Conservation (phyloP, 2,888 invertebrate species). For the Agapetus fuscipes region DNA sequence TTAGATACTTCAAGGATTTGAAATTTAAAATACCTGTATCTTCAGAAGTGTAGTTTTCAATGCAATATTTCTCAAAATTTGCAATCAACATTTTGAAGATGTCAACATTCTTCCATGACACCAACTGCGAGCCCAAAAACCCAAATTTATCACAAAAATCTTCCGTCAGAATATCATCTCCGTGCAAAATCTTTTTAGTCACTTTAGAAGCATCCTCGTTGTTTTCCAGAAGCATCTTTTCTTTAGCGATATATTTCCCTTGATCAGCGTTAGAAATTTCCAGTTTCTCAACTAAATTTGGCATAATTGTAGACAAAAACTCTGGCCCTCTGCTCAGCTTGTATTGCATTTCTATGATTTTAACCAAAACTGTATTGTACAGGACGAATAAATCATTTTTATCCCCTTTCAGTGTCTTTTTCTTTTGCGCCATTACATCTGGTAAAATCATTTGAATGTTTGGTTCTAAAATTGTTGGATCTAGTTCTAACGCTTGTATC, state of each 20-base stretch:
- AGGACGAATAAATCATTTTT: constrained; percentile 22
- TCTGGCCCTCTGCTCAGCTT: constrained; percentile 36
- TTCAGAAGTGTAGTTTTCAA: too few relatives aligned
- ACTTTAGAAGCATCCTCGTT: constrained; percentile 26
- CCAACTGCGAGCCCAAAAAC: constrained; percentile 35
- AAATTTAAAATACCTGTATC: constrained; percentile 1
- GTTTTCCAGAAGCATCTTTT: constrained; percentile 23
- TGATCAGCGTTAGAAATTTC: constrained; percentile 35
- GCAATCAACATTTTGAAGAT: constrained; percentile 33
- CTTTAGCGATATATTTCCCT: constrained; percentile 27
- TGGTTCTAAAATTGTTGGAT: constrained; percentile 37
- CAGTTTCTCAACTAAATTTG: constrained; percentile 31
- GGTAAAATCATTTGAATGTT: constrained; percentile 34
- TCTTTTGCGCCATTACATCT: constrained; percentile 29
- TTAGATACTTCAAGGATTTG: not conserved
- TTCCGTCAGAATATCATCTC: constrained; percentile 33
- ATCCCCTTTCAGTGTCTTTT: constrained; percentile 29
- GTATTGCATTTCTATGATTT: constrained; percentile 35
- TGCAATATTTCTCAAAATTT: constrained; percentile 35
- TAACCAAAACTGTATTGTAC: constrained; percentile 26
- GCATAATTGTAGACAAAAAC: constrained; percentile 36
- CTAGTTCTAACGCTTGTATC: constrained; percentile 34
- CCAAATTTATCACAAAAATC: constrained; percentile 35
- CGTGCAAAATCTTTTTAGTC: constrained; percentile 31
- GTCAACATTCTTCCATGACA: constrained; percentile 41